Percentiles rank a stretch among this genome's conserved stretches.
Evolutionary conservation across 2,888 invertebrate genomes (phyloP).

Genomic region (Brenthis hecate): DNA sequence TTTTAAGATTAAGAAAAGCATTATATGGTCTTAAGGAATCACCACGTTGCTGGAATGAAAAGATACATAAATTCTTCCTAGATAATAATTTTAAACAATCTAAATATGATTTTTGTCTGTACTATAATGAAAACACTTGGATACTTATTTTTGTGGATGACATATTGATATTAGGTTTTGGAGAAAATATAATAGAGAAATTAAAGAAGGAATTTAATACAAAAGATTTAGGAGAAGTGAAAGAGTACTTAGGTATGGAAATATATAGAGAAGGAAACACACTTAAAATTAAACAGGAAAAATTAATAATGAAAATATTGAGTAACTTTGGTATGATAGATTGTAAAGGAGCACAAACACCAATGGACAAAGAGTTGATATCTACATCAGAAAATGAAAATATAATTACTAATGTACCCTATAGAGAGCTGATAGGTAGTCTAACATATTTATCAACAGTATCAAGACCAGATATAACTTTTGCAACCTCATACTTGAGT

Average conservation of each 20-base stretch:
- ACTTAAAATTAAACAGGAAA: slow-evolving; percentile 2
- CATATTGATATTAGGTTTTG: slow-evolving; percentile 20
- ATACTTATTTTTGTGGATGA: slow-evolving; percentile 29
- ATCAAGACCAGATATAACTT: slow-evolving; percentile 13
- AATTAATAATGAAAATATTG: slow-evolving; percentile 1
- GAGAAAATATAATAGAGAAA: slow-evolving; percentile 18
- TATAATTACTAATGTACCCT: neutral
- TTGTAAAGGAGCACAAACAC: no score
- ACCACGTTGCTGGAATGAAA: slow-evolving; percentile 36
- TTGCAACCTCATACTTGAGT: slow-evolving; percentile 13
- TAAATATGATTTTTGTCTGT: slow-evolving; percentile 35
- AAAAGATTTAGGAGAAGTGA: slow-evolving; percentile 32
- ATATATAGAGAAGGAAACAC: slow-evolving; percentile 2
- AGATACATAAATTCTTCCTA: slow-evolving; percentile 28
- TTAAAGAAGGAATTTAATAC: slow-evolving; percentile 30
- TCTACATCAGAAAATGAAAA: no score
- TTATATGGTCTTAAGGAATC: slow-evolving; percentile 35
- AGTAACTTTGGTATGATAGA: no score
- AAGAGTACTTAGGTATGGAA: slow-evolving; percentile 31
- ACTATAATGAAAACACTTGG: slow-evolving; percentile 12
- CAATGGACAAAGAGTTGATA: no score
- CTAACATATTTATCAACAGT: slow-evolving; percentile 2
- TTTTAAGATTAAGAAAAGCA: slow-evolving; percentile 33
- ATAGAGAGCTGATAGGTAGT: slow-evolving; percentile 18
- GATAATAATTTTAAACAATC: slow-evolving; percentile 25